phyloP scores from a whole-genome alignment of 2,113 vertebrate genomes.

The Rutilus rutilus region DNA sequence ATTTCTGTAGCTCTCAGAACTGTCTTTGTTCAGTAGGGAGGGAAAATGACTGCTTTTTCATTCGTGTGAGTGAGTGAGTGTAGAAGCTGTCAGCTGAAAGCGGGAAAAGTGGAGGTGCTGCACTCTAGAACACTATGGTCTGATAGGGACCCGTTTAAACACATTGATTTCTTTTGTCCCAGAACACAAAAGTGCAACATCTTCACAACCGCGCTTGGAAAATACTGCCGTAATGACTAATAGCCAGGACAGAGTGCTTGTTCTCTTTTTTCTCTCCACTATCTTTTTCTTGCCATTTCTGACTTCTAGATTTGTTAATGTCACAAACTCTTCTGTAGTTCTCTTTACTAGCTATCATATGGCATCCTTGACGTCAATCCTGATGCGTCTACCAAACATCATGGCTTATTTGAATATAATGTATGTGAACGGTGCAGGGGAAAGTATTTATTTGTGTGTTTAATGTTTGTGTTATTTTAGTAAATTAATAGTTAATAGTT shows the following conservation, averaged over 20 bases:
- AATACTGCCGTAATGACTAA: constrained; percentile 42
- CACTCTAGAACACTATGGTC: constrained; percentile 43
- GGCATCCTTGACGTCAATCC: neutral
- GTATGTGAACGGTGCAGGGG: neutral
- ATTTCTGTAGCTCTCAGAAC: constrained; percentile 18
- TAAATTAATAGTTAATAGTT: too few species aligned
- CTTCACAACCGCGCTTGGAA: constrained; percentile 37
- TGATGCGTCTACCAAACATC: neutral
- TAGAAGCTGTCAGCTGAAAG: constrained; percentile 23
- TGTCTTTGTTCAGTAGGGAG: constrained; percentile 39
- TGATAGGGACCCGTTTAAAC: constrained; percentile 54
- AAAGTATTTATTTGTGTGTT: neutral
- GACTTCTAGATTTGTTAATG: constrained; percentile 4
- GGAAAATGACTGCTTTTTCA: constrained; percentile 42
- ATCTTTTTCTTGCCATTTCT: neutral
- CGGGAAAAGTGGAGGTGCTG: constrained; percentile 33
- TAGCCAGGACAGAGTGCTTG: constrained; percentile 36
- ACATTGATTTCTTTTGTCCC: constrained; percentile 56
- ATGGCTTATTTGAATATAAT: neutral
- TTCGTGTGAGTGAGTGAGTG: constrained; percentile 15
- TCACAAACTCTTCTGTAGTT: neutral
- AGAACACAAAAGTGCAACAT: constrained; percentile 56
- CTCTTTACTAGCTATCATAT: neutral
- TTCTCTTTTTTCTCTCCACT: neutral
- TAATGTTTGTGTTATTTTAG: neutral